Base-by-base conservation (phyloP, 2,113 vertebrate genomes). In the Pao palembangensis region DNA sequence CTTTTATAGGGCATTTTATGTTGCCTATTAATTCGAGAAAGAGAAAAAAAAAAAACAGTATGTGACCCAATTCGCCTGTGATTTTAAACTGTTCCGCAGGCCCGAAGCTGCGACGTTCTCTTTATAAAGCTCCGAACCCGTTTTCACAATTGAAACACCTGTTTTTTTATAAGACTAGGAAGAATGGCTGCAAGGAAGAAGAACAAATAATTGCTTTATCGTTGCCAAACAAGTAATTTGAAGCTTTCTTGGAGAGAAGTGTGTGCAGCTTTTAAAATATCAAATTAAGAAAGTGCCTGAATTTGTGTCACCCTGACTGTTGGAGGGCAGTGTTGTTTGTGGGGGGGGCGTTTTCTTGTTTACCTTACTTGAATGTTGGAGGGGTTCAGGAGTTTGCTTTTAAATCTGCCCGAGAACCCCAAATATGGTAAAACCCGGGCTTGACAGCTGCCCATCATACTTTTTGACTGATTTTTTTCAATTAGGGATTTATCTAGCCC, bases 261-360 rank as follows among this genome's bases (percentile, higher is more conserved):
- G 47, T 88, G 83, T 82, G 81, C 87, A 79, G 88, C 92, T 92
- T 90, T 91, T 90, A 87, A 93, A 92, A 91, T 88, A 74, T 79
- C 78, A 90, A 93, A 87, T 92, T 93, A 90, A 94, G 92, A 95
- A 99, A 99, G 97, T 99, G 97, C 97, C 97, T 98, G 94, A 94
- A 93, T 93, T 95, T 80, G 92, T 93, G 93, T 95, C 91, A 92
- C 91, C 92, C 92, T 83, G 89, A 92, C 93, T 93, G 92, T 93
- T 92, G 88, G 78, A 85, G 90, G 90, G 93, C 92, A 92, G 92
- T 92, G 85, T 94, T 90, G 12, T 73, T 76, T 76, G 66, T 34
- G 31, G 31, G 34, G 34, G 34, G 68, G 78, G 82, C 61, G 83
- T 87, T 93, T 93, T 28, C 25, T 7, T 28, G 25, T 47, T 47